Conservation (phyloP, 2,113 vertebrate species). For the Microtus montanus region DNA sequence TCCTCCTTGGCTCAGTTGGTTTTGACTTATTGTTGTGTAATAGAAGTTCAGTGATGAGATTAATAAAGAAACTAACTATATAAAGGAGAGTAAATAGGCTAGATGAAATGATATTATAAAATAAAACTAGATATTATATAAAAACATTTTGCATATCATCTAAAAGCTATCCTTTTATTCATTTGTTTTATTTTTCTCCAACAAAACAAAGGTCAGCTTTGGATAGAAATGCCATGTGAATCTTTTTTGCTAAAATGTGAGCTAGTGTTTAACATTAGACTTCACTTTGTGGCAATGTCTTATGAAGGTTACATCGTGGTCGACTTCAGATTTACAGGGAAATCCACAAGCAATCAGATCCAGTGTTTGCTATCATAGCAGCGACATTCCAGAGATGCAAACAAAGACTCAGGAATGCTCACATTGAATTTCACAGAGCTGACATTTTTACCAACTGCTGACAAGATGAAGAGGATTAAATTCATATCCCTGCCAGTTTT, state of each 20-base stretch:
- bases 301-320: not conserved
- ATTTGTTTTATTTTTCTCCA: not conserved
- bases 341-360: not conserved
- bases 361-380: not conserved
- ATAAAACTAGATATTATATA: not conserved
- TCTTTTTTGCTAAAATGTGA: not conserved
- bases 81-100: not conserved
- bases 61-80: not conserved
- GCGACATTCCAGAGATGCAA: not conserved
- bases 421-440: slow-evolving; percentile 16
- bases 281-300: not conserved
- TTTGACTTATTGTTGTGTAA: not conserved
- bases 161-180: not conserved
- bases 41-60: slow-evolving; percentile 16
- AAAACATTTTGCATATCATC: not conserved
- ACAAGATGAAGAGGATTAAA: slow-evolving; percentile 27
- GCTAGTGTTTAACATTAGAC: not conserved
- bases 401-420: not conserved
- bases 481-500: not conserved
- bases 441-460: not conserved
- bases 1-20: not conserved
- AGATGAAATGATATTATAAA: not conserved
- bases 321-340: not conserved
- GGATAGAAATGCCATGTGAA: not conserved
- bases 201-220: not conserved